A percentile compares a stretch with the other conserved stretches of the same genome.
Evolutionary conservation across 1,140 invertebrate species (phyloP).

Genomic region (Sinonovacula constricta): DNA sequence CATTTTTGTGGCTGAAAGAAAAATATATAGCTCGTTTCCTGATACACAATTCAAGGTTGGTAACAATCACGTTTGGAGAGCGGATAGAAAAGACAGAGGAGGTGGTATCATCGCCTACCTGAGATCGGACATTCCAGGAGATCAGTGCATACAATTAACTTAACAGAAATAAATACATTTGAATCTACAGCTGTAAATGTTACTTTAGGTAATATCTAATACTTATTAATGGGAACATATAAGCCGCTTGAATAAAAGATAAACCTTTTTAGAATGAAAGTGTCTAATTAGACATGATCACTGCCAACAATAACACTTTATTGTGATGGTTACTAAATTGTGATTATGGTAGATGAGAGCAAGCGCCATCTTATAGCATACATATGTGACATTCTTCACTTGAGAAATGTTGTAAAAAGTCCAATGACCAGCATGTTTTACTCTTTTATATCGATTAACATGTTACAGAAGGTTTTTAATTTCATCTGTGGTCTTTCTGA

Average conservation of each 20-base stretch:
- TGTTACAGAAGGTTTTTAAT: too few relatives aligned
- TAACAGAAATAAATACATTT: conserved; percentile 9
- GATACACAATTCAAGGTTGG: conserved; percentile 11
- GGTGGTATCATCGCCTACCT: conserved; percentile 22
- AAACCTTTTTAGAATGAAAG: too few relatives aligned
- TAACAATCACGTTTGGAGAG: not conserved
- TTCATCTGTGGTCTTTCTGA: too few relatives aligned
- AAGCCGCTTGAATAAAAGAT: conserved; percentile 1
- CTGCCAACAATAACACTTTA: conserved; percentile 6
- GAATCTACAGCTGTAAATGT: conserved; percentile 5
- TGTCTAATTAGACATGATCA: too few relatives aligned
- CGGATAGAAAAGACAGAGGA: conserved; percentile 22
- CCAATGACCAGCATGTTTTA: too few relatives aligned
- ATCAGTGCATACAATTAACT: not conserved
- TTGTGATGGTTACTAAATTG: too few relatives aligned
- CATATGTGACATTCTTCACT: too few relatives aligned
- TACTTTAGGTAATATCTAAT: not conserved
- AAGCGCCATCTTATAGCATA: too few relatives aligned
- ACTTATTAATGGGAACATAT: conserved; percentile 9
- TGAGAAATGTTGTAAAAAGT: too few relatives aligned
- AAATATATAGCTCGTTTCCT: conserved; percentile 20
- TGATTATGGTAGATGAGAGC: too few relatives aligned
- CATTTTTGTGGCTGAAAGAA: too few relatives aligned
- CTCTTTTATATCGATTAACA: too few relatives aligned
- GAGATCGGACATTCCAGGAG: conserved; percentile 19